A percentile compares a stretch with the other conserved stretches of the same genome.
phyloP scores from a whole-genome alignment of 2,888 invertebrate species.

The Callyntrura sp. region DNA sequence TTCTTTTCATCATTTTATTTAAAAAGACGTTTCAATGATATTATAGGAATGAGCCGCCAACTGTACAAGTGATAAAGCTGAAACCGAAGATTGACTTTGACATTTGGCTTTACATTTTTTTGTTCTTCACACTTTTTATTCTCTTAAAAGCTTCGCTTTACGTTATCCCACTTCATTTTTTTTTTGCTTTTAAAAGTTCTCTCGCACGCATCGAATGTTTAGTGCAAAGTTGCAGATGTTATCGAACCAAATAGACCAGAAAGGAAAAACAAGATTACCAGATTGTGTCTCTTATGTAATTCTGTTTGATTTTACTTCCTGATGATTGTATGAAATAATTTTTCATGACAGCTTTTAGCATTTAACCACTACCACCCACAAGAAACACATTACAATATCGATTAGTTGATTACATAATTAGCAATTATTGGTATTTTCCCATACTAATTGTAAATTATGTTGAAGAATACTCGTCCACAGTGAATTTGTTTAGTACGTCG shows the following conservation, averaged over 20 bases:
- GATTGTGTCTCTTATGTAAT: background rate
- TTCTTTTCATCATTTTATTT: background rate
- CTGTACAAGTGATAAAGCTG: conserved; percentile 34
- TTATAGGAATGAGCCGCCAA: background rate
- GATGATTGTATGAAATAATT: too few relatives aligned
- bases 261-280: background rate
- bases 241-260: background rate
- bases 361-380: too few relatives aligned
- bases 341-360: too few relatives aligned
- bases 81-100: conserved; percentile 50
- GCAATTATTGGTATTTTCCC: too few relatives aligned
- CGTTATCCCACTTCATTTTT: background rate
- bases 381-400: too few relatives aligned
- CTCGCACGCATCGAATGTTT: too few relatives aligned
- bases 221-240: background rate
- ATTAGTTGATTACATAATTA: too few relatives aligned
- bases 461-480: too few relatives aligned
- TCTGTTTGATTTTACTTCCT: too few relatives aligned
- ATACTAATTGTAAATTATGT: too few relatives aligned
- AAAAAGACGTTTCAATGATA: background rate
- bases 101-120: conserved; percentile 46
- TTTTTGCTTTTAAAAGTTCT: background rate
- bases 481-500: too few relatives aligned
- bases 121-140: background rate
- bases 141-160: background rate